Evolutionary conservation across 2,888 invertebrate genomes (phyloP), one percentile per base, ranked within the genome.

Genomic region (Cephus pygmeus): DNA sequence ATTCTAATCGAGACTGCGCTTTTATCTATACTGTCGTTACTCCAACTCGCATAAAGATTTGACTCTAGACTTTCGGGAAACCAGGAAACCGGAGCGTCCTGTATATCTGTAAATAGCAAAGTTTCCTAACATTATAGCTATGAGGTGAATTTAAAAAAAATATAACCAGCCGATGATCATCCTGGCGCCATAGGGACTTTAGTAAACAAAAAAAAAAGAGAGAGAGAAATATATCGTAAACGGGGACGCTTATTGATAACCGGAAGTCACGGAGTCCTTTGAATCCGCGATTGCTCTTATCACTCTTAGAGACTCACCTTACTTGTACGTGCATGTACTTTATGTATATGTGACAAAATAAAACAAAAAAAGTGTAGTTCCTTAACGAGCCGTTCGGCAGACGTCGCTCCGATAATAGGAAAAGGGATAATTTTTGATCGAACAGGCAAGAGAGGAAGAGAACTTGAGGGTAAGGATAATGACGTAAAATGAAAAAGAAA

Each of bases 331-430:
- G 81, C 81, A 82, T 34, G 71, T 34, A 71, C 71, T 71, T 31
- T 71, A 71, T 71, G 79, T 80, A 83, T 80, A 81, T 75, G 79
- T 78, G 79, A 81, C 69, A 80, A 75, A 76, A 56, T 75, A 80
- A 78, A 79, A 36, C 34, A 73, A 77, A 76, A 73, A 78, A 79
- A 76, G 33, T 69, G 79, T 79, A 79, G 79, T 79, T 79, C 79
- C 79, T 79, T 77, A 30, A 79, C 76, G 76, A 76, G 79, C 77
- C 73, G 79, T 76, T 76, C 76, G 79, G 76, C 76, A 74, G 74
- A 76, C 79, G 79, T 69, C 35, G 76, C 79, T 76, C 69, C 56
- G 76, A 75, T 71, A 74, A 71, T n/a, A 12, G 68, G 36, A 23
- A 23, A 73, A n/a, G 30, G n/a, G 34, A 30, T 76, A 31, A 36